Evolutionary conservation across 2,888 invertebrate species (phyloP).

Genomic region (Ariolimax columbianus): DNA sequence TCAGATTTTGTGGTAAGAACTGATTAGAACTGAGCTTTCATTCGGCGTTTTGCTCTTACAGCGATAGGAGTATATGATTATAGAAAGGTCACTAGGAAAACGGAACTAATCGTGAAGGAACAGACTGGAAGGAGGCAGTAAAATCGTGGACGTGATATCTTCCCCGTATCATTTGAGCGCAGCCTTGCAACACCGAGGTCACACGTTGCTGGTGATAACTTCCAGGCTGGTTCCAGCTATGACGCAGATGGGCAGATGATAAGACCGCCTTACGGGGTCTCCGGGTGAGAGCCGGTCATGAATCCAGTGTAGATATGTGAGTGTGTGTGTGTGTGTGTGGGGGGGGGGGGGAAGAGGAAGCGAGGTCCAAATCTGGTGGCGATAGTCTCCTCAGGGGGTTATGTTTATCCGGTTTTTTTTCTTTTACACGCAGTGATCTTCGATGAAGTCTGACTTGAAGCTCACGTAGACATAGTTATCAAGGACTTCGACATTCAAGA

Average conservation of each 20-base stretch:
- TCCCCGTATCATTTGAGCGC: neutral
- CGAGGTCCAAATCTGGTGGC: neutral
- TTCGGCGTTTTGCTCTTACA: neutral
- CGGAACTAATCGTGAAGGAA: neutral
- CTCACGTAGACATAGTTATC: neutral
- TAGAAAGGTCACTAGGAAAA: neutral
- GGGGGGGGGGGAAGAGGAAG: too few relatives aligned
- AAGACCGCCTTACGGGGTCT: neutral
- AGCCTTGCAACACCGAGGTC: neutral
- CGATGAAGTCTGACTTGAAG: neutral
- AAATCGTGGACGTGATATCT: neutral
- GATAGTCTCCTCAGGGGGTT: neutral
- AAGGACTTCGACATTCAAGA: neutral
- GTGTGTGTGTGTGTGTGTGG: too few relatives aligned
- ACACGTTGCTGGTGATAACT: neutral
- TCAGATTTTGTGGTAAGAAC: neutral
- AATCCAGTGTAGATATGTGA: neutral
- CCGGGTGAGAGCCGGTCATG: neutral
- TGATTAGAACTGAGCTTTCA: neutral
- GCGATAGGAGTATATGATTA: neutral
- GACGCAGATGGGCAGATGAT: slow-evolving; percentile 16
- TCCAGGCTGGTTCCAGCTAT: neutral
- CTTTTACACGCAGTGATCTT: neutral
- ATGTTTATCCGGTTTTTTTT: neutral
- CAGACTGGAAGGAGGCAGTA: neutral